These are phyloP conservation scores for Meta bourneti DNA, from an alignment of 2,888 invertebrate species.

Conservation along the genomic window DNA sequence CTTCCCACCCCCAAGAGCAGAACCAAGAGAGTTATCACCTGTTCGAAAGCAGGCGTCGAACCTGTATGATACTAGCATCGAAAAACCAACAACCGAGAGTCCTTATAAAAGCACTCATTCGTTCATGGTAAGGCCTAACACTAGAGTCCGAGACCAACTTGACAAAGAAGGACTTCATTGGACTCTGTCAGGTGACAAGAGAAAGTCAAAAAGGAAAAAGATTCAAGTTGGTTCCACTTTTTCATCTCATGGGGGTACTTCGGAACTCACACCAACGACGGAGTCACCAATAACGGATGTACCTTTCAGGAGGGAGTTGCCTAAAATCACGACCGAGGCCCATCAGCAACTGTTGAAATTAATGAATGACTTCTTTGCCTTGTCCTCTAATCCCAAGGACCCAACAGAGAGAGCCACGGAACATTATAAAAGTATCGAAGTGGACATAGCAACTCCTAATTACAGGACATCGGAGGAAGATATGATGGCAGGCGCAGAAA, in stretches of 20 bases:
- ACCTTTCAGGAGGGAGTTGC: conserved; percentile 14
- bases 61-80: conserved; percentile 4
- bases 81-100: conserved; percentile 50
- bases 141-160: neutral
- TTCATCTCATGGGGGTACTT: neutral
- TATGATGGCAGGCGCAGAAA: conserved; percentile 52
- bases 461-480: conserved; percentile 63
- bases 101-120: conserved; percentile 40
- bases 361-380: conserved; percentile 71
- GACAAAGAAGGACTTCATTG: conserved; percentile 42
- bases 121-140: conserved; percentile 36
- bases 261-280: conserved; percentile 43
- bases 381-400: conserved; percentile 28
- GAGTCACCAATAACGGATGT: neutral
- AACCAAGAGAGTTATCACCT: conserved; percentile 58
- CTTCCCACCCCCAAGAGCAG: conserved; percentile 69
- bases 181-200: conserved; percentile 30
- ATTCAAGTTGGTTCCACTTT: conserved; percentile 64
- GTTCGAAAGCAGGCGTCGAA: conserved; percentile 7
- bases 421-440: neutral
- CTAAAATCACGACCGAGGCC: conserved; percentile 38
- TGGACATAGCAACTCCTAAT: conserved; percentile 16
- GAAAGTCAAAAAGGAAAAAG: conserved; percentile 30
- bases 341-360: conserved; percentile 70
- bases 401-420: neutral